Evolutionary conservation across 2,797 vertebrate genomes (phyloP).

Genomic region (Scomberomorus guttatus): DNA sequence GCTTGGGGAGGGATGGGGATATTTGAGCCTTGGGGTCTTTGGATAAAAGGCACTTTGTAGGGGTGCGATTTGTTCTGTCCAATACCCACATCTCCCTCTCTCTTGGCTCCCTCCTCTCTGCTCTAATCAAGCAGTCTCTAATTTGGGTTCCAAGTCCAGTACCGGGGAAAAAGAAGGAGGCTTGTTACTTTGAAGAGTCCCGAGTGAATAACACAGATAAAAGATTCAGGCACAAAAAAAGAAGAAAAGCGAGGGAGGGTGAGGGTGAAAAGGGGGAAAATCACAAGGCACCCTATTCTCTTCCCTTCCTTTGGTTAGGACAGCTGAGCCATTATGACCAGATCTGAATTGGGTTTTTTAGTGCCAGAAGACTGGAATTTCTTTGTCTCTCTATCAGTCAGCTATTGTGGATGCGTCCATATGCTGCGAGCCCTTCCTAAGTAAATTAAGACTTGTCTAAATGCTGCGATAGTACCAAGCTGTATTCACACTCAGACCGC

Average conservation of each 20-base stretch:
- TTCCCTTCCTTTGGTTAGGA: conserved; percentile 94
- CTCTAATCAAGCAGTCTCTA: conserved; percentile 91
- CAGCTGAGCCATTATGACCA: conserved; percentile 98
- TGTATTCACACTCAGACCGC: conserved; percentile 77
- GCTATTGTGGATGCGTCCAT: conserved; percentile 92
- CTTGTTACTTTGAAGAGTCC: conserved; percentile 97
- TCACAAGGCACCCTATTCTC: conserved; percentile 98
- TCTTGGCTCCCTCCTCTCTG: conserved; percentile 81
- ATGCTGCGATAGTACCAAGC: conserved; percentile 89
- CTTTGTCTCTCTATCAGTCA: conserved; percentile 93
- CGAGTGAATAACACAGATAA: conserved; percentile 97
- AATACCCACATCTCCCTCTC: conserved; percentile 87
- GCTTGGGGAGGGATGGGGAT: conserved; percentile 86
- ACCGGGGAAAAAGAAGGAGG: conserved; percentile 92
- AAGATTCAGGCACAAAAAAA: conserved; percentile 92
- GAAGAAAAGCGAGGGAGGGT: conserved; percentile 78
- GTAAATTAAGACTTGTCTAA: conserved; percentile 93
- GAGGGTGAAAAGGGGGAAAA: conserved; percentile 86
- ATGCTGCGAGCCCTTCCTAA: conserved; percentile 88
- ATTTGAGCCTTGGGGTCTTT: conserved; percentile 84
- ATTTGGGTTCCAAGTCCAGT: conserved; percentile 96
- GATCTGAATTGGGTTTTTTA: conserved; percentile 94
- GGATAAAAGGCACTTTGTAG: conserved; percentile 98
- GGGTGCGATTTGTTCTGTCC: conserved; percentile 91
- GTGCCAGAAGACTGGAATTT: conserved; percentile 92